Base-by-base conservation (phyloP, 1,140 invertebrate species). In the Drosophila gunungcola region DNA sequence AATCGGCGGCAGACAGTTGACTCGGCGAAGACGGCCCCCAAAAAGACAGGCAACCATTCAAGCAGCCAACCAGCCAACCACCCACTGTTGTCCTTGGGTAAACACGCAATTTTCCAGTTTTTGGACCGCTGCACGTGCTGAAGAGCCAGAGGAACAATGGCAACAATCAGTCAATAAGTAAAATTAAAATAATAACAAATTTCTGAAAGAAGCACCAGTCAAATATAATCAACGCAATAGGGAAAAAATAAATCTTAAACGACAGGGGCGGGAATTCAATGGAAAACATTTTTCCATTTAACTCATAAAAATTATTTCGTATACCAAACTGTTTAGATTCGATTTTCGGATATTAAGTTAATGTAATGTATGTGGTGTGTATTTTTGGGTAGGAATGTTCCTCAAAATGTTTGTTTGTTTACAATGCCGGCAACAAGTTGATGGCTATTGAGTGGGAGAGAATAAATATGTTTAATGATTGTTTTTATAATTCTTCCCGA, bases 101-200 rank as follows among this genome's bases (percentile, higher is more conserved):
- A 89, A 89, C 73, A 88, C 63, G 68, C 80, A 88, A 84, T 89
- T 86, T 88, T 86, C 83, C 65, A 77, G 55, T 67, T 67, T 77
- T 78, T 73, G 55, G 76, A 41, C 45, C 38, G 36, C 48, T 52
- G 67, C 58, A 80, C 63, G 48, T 67, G 45, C 54, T 57, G 52
- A 9, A 43, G 27, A 10, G 32, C 13, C 45, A 42, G 36, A 63
- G 34, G 39, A 75, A 58, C 63, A 80, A 67, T 58, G 61, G 48
- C 46, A 48, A 38, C 72, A 68, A 62, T 77, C 74, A 76, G 65
- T 85, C 82, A 67, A 84, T 90, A 73, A 89, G 78, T 82, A 64
- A 80, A 89, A 88, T 89, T 89, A 80, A 88, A 84, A 89, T 88
- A 86, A 76, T 69, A 88, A 89, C 84, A 89, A 88, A 83, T 80